These are phyloP conservation scores for Eupithecia exiguata DNA, from an alignment of 2,888 invertebrate species.

Conservation along the genomic window DNA sequence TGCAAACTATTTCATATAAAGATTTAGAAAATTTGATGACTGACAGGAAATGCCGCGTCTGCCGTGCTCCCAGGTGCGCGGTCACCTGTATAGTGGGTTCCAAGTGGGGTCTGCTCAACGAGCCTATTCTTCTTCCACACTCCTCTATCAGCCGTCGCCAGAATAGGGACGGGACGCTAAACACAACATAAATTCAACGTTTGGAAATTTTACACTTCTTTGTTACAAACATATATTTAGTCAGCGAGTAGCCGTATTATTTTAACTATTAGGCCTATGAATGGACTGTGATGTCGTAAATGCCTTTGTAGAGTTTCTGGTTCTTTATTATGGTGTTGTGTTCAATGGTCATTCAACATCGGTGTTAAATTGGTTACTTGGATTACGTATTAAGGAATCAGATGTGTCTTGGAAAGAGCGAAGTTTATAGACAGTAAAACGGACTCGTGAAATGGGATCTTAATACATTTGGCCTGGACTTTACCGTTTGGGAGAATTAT, in stretches of 20 bases:
- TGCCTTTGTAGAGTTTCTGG: slow-evolving; percentile 65
- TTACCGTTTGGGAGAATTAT: slow-evolving; percentile 2
- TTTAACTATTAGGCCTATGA: slow-evolving; percentile 67
- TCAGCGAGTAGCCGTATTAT: slow-evolving; percentile 67
- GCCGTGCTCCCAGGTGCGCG: too few species aligned
- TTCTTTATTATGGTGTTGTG: slow-evolving; percentile 63
- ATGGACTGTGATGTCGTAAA: slow-evolving; percentile 72
- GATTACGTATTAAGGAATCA: slow-evolving; percentile 56
- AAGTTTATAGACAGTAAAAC: slow-evolving; percentile 78
- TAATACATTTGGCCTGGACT: slow-evolving; percentile 49
- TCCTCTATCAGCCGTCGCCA: not conserved
- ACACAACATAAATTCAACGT: slow-evolving; percentile 74
- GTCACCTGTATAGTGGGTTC: too few species aligned
- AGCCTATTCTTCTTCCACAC: not conserved
- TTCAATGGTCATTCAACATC: slow-evolving; percentile 58
- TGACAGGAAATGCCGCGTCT: too few species aligned
- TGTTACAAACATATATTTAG: slow-evolving; percentile 73
- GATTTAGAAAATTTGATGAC: too few species aligned
- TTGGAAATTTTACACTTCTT: slow-evolving; percentile 79
- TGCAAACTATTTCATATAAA: too few species aligned
- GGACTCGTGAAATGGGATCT: slow-evolving; percentile 73
- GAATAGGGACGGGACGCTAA: slow-evolving; percentile 48
- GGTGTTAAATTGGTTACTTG: slow-evolving; percentile 55
- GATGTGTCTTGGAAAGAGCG: slow-evolving; percentile 64
- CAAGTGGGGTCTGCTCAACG: too few species aligned